These are phyloP conservation scores for Aurelia aurita complex sp. Pacific DNA, from an alignment of 30 jellyfish, hydroid and myxozoan species.

Conservation along the genomic window DNA sequence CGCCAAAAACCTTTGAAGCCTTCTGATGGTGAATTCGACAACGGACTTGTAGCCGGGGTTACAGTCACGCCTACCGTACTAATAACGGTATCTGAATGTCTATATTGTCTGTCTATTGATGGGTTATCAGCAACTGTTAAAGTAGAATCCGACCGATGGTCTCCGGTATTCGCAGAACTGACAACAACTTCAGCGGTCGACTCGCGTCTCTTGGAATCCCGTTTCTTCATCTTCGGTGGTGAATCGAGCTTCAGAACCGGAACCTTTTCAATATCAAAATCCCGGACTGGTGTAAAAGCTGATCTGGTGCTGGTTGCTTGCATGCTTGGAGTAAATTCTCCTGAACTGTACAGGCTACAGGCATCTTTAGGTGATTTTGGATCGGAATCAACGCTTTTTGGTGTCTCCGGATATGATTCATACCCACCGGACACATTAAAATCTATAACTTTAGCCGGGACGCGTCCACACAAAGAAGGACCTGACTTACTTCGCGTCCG, in stretches of 20 bases:
- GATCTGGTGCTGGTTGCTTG: conserved; percentile 9
- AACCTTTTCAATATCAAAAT: conserved; percentile 39
- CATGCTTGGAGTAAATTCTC: background rate
- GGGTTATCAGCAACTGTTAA: conserved; percentile 26
- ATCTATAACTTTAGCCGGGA: background rate
- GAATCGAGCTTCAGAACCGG: conserved; percentile 65
- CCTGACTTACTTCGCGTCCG: conserved; percentile 50
- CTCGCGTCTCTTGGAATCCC: conserved; percentile 50
- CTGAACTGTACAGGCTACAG: background rate
- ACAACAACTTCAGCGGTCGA: conserved; percentile 7
- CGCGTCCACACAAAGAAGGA: conserved; percentile 6
- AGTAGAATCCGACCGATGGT: conserved; percentile 23
- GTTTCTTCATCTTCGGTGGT: conserved; percentile 68
- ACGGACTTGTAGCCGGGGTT: conserved; percentile 74
- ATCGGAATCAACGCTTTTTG: background rate
- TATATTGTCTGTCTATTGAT: conserved; percentile 36
- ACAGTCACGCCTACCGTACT: conserved; percentile 76
- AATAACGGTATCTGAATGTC: conserved; percentile 40
- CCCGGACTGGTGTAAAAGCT: conserved; percentile 28
- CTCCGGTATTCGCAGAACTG: background rate
- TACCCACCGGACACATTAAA: background rate
- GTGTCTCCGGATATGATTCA: background rate
- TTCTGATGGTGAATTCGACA: conserved; percentile 63
- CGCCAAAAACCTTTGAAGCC: conserved; percentile 67
- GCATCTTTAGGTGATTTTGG: background rate